Evolutionary conservation across 2,888 invertebrate genomes (phyloP).

Genomic region (Cynaeus angustus): DNA sequence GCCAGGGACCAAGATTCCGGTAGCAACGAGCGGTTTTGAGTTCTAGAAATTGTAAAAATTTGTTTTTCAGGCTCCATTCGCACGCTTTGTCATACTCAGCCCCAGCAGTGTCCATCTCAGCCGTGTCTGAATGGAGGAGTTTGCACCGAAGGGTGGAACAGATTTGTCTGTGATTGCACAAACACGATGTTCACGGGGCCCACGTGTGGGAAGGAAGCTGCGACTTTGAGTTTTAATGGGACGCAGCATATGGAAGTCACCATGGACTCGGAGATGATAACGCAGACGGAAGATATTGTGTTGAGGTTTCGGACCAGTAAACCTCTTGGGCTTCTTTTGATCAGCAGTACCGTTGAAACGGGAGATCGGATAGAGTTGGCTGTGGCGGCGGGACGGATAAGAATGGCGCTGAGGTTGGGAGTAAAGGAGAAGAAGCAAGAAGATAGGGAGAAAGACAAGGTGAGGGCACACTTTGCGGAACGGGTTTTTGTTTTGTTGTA

Average conservation of each 20-base stretch:
- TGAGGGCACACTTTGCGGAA: slow-evolving; percentile 51
- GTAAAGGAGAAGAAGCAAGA: slow-evolving; percentile 78
- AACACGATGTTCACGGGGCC: slow-evolving; percentile 91
- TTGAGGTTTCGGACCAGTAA: slow-evolving; percentile 89
- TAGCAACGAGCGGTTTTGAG: too few species aligned
- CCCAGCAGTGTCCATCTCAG: slow-evolving; percentile 86
- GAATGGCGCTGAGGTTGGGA: slow-evolving; percentile 87
- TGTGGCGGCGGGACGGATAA: slow-evolving; percentile 87
- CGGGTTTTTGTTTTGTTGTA: too few species aligned
- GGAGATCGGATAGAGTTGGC: slow-evolving; percentile 90
- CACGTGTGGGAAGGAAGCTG: slow-evolving; percentile 92
- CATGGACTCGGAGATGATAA: slow-evolving; percentile 68
- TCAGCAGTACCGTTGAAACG: slow-evolving; percentile 86
- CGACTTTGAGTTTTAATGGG: slow-evolving; percentile 91
- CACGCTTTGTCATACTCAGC: slow-evolving; percentile 89
- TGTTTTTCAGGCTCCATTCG: slow-evolving; percentile 86
- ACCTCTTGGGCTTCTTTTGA: slow-evolving; percentile 84
- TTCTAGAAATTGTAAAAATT: too few species aligned
- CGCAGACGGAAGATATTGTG: slow-evolving; percentile 92
- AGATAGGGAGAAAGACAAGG: slow-evolving; percentile 70
- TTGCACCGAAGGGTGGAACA: slow-evolving; percentile 96
- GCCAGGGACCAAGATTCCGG: slow-evolving; percentile 93
- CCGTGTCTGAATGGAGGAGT: slow-evolving; percentile 93
- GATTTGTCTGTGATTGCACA: slow-evolving; percentile 94
- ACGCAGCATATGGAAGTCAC: slow-evolving; percentile 84